phyloP scores from a whole-genome alignment of 1,140 invertebrate species.

The Drosophila nigrodunni region DNA sequence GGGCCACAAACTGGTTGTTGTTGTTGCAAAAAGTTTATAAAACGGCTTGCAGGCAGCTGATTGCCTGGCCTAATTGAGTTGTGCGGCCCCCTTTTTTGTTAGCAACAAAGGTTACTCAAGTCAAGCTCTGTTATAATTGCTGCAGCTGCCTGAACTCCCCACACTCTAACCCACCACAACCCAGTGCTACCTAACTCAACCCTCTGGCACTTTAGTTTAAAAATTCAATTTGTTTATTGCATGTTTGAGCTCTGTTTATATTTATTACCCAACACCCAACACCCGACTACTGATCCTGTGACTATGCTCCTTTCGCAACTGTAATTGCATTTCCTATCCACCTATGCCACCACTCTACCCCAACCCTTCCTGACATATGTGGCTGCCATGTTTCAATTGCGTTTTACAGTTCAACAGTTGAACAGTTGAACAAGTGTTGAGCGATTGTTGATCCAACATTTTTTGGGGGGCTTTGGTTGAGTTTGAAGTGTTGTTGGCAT shows the following conservation, averaged over 20 bases:
- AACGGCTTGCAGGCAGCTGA: conserved; percentile 31
- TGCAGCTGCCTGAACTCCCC: background rate
- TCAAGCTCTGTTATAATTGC: conserved; percentile 1
- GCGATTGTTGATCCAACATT: conserved; percentile 24
- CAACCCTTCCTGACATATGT: background rate
- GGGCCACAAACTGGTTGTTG: conserved; percentile 43
- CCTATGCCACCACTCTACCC: background rate
- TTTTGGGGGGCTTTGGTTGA: background rate
- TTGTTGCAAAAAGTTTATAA: conserved; percentile 48
- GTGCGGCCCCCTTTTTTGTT: background rate
- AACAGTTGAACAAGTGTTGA: conserved; percentile 35
- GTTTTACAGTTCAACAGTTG: conserved; percentile 37
- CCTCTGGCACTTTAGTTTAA: conserved; percentile 6
- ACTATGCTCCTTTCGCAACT: conserved; percentile 32
- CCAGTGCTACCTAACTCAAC: background rate
- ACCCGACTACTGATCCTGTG: conserved; percentile 23
- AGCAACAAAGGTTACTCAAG: conserved; percentile 23
- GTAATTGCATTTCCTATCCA: conserved; percentile 70
- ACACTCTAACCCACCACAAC: background rate
- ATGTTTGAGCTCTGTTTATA: conserved; percentile 76
- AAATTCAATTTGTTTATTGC: conserved; percentile 81
- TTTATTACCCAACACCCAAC: conserved; percentile 68
- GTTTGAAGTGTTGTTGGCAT: conserved; percentile 69
- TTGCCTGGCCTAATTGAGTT: conserved; percentile 53
- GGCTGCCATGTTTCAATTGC: conserved; percentile 57